Conservation (phyloP, 2,888 invertebrate species). For the Amiota communis region DNA sequence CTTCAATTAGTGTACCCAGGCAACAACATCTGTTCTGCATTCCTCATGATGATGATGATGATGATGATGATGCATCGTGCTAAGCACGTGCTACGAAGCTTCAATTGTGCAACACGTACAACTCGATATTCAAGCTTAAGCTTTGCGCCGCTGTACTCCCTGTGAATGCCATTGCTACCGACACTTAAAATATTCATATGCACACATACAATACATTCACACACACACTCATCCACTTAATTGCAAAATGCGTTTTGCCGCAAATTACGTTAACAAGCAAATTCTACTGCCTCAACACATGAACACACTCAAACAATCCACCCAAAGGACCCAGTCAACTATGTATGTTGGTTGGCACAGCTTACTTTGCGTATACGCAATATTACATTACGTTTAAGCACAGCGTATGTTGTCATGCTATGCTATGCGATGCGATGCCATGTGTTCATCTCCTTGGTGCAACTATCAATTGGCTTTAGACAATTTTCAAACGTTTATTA, state of each 20-base stretch:
- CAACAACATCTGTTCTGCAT: too few species aligned
- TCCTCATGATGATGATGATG: too few species aligned
- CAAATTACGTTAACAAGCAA: constrained; percentile 49
- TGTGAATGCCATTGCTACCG: neutral
- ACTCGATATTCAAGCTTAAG: too few species aligned
- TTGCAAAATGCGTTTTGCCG: constrained; percentile 32
- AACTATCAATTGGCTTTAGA: constrained; percentile 44
- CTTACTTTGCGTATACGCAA: constrained; percentile 16
- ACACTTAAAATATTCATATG: constrained; percentile 53
- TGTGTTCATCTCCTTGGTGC: too few species aligned
- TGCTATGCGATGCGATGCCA: too few species aligned
- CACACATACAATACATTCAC: neutral
- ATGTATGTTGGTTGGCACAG: neutral
- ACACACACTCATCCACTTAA: too few species aligned
- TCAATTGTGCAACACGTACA: too few species aligned
- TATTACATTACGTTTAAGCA: neutral
- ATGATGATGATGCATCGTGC: too few species aligned
- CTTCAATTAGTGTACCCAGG: too few species aligned
- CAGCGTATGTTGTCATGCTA: too few species aligned
- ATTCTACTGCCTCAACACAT: constrained; percentile 25
- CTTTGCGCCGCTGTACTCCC: too few species aligned
- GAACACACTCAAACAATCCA: neutral
- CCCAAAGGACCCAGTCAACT: neutral
- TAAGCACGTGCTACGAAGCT: too few species aligned
- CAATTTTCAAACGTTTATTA: constrained; percentile 52